Conservation (phyloP, 2,113 vertebrate genomes). For the Axis porcinus region DNA sequence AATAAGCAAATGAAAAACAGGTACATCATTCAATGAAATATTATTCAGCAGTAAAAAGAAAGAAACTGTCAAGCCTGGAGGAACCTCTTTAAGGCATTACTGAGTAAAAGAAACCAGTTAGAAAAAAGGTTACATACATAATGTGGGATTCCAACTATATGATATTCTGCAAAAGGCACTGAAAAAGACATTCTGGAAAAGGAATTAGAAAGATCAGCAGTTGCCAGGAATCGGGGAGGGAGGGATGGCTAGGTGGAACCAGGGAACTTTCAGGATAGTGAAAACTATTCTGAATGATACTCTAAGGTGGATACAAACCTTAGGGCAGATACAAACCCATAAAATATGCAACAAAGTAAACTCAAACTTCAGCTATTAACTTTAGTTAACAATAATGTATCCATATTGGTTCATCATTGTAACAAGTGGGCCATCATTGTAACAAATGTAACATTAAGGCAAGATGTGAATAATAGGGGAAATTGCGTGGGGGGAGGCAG, state of each 20-base stretch:
- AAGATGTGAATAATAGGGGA: neutral
- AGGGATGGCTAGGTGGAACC: neutral
- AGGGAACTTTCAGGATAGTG: neutral
- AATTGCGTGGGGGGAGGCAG: too few relatives aligned
- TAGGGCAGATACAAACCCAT: neutral
- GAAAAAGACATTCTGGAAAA: neutral
- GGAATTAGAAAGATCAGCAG: neutral
- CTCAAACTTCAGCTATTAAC: neutral
- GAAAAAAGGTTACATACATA: neutral
- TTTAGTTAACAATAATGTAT: neutral
- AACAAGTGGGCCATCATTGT: neutral
- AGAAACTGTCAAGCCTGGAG: neutral
- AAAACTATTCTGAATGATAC: neutral
- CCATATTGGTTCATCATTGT: neutral
- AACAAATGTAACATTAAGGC: neutral
- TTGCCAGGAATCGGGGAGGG: neutral
- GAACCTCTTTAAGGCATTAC: neutral
- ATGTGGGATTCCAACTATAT: neutral
- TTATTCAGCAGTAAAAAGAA: neutral
- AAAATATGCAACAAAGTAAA: neutral
- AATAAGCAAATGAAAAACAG: neutral
- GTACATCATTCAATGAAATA: neutral
- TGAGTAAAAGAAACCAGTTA: neutral
- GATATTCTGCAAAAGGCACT: neutral
- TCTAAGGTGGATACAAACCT: neutral